These are phyloP conservation scores for Pollimyrus isidori DNA, from an alignment of 2,113 vertebrate species.

Conservation along the genomic window DNA sequence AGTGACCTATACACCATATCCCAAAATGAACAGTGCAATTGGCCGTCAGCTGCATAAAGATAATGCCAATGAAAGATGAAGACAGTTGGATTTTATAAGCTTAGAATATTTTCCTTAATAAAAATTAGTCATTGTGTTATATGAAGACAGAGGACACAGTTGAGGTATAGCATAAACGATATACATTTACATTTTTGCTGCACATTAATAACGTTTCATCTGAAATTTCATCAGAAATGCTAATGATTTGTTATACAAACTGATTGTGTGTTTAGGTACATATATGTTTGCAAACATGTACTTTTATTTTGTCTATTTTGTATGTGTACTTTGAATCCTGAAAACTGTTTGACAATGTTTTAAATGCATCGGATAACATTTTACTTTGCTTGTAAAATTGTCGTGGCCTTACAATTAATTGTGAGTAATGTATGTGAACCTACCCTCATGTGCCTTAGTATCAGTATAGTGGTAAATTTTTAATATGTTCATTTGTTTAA, in stretches of 20 bases:
- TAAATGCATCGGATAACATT: not conserved
- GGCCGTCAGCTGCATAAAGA: not conserved
- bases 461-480: not conserved
- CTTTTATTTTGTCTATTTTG: not conserved
- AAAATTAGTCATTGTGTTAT: not conserved
- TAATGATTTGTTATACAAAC: not conserved
- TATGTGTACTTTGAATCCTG: conserved; percentile 3
- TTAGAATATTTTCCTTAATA: not conserved
- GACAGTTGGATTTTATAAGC: not conserved
- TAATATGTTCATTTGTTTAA: not conserved
- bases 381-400: not conserved
- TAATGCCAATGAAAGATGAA: not conserved
- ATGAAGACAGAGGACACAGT: not conserved
- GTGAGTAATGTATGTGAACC: not conserved
- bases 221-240: not conserved
- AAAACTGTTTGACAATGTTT: not conserved
- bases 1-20: not conserved
- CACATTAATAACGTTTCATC: not conserved
- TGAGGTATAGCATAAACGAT: not conserved
- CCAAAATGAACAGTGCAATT: not conserved
- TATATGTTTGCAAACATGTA: not conserved
- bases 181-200: not conserved
- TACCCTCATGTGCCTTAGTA: not conserved
- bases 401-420: not conserved
- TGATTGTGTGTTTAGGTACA: not conserved